Percentiles rank a stretch among this genome's conserved stretches.
Conservation (phyloP, 2,888 invertebrate species). For the Carpatolechia fugitivella region DNA sequence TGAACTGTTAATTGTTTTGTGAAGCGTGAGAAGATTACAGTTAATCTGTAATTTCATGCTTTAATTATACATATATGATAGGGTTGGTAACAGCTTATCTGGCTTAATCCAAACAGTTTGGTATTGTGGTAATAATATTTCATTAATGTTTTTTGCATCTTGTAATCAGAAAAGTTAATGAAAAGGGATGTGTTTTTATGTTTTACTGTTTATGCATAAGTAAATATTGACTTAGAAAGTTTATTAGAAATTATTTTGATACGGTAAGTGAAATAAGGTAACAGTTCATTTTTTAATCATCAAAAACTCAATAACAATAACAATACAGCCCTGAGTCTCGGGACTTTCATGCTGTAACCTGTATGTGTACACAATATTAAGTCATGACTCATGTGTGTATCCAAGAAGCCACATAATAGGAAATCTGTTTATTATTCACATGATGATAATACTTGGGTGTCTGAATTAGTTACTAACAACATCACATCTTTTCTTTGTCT, state of each 20-base stretch:
- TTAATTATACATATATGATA: not conserved
- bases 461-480: not conserved
- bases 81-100: not conserved
- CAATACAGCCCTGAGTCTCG: not conserved
- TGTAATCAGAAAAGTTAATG: too few species aligned
- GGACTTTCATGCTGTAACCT: not conserved
- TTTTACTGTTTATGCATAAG: too few species aligned
- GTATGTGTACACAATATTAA: not conserved
- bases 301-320: too few species aligned
- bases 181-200: too few species aligned
- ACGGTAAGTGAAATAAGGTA: too few species aligned
- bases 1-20: constrained; percentile 49
- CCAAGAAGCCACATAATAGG: constrained; percentile 6
- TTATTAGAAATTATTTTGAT: too few species aligned
- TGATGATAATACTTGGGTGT: not conserved
- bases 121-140: too few species aligned
- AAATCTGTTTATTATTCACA: constrained; percentile 11
- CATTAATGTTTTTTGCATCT: too few species aligned
- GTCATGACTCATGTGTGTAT: constrained; percentile 5
- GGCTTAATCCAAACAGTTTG: too few species aligned
- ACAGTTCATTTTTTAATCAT: too few species aligned
- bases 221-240: too few species aligned
- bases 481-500: not conserved
- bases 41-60: constrained; percentile 24
- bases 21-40: constrained; percentile 53